Percentiles rank a stretch among this genome's conserved stretches.
Conservation (phyloP, 2,113 vertebrate genomes). For the Nycticorax nycticorax region DNA sequence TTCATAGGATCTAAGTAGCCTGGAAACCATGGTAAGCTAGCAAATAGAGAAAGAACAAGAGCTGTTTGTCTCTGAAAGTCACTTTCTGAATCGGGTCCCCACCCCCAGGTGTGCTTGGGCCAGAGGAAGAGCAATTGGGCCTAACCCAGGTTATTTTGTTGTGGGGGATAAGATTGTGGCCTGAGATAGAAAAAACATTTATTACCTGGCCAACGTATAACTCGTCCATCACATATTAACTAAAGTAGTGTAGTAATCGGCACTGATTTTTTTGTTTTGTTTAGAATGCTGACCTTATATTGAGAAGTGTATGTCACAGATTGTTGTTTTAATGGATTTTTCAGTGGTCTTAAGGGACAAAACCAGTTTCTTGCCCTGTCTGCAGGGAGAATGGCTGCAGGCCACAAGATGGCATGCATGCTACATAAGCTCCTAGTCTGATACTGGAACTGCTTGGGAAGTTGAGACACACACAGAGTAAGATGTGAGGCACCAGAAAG, state of each 20-base stretch:
- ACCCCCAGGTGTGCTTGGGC: background rate
- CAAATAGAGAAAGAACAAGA: background rate
- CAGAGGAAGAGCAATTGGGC: background rate
- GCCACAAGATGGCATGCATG: conserved; percentile 18
- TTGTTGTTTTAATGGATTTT: background rate
- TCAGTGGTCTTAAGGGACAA: background rate
- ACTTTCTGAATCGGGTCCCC: background rate
- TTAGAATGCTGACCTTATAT: background rate
- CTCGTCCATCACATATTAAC: accelerated
- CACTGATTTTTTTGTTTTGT: background rate
- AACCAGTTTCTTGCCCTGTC: background rate
- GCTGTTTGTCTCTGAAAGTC: background rate
- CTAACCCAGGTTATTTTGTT: background rate
- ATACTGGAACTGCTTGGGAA: background rate
- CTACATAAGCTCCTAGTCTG: background rate
- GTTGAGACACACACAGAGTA: background rate
- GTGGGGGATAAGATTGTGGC: background rate
- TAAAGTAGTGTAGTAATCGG: background rate
- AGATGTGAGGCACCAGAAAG: background rate
- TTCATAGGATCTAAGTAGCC: background rate
- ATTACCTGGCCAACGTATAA: background rate
- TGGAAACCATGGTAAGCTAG: background rate
- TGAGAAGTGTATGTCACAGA: background rate
- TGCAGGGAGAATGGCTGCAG: background rate
- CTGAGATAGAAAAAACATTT: background rate